Evolutionary conservation across 2,113 vertebrate species (phyloP), one percentile per base, ranked within the genome.

Genomic region (Cygnus buccinator): DNA sequence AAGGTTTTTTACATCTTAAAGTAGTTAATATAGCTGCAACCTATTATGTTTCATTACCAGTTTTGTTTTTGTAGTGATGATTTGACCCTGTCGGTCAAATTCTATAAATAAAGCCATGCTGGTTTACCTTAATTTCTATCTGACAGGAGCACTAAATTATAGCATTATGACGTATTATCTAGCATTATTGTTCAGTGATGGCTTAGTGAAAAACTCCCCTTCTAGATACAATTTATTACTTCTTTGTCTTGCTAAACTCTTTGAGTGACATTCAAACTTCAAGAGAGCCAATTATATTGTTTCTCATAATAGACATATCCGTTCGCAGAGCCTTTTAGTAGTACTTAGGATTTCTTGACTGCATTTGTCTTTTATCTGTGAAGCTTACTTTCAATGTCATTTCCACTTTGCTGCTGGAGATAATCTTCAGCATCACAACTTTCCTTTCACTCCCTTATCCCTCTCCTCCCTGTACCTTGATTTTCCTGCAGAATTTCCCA

Each of bases 261-360:
- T 70, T 92, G 90, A 96, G 79, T 93, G 94, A 94, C 93, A 72
- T 95, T 95, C 85, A 95, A 29, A 41, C 83, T 92, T 95, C 52
- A 90, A 68, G 72, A 88, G 65, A 94, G 58, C 77, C 83, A 90
- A 95, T 95, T 95, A 92, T 78, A 28, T 70, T 68, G 79, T 76
- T 46, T 46, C 90, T 96, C 80, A 54, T 90, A 96, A 94, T 61
- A 94, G 95, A 68, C 66, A 18, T 76, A 93, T 94, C 91, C 3
- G 1, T 90, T 95, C 23, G 3, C 68, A 72, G 70, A 92, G 77
- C 86, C 83, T 95, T 93, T 95, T 95, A 95, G 73, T 31, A 82
- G 83, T 79, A 70, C 71, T 91, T 79, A 84, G 70, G 83, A 90
- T 96, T 95, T 92, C 90, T 87, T 73, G 83, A 65, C 83, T 90